A percentile compares a stretch with the other conserved stretches of the same genome.
Conservation (phyloP, 2,797 vertebrate species). For the Benthosema pterotum region DNA sequence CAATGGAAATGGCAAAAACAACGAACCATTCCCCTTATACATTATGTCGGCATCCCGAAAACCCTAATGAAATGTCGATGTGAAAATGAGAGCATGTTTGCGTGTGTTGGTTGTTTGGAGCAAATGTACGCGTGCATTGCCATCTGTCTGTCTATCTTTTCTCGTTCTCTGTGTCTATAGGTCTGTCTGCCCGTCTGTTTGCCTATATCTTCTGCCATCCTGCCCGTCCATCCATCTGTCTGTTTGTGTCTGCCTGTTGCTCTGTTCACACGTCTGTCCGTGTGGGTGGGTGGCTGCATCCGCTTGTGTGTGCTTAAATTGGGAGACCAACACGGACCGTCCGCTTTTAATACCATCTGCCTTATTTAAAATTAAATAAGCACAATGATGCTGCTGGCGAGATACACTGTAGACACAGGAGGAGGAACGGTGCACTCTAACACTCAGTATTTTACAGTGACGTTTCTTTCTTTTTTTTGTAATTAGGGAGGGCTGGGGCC, state of each 20-base stretch:
- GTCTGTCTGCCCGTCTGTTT: conserved; percentile 2
- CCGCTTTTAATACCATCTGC: conserved; percentile 77
- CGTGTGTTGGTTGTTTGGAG: conserved; percentile 1
- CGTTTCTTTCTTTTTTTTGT: no score
- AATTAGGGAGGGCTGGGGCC: conserved; percentile 17
- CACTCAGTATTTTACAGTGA: no score
- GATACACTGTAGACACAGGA: conserved; percentile 37
- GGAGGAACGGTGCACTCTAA: neutral
- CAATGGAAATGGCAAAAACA: conserved; percentile 56
- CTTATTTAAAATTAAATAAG: conserved; percentile 79
- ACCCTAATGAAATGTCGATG: conserved; percentile 20
- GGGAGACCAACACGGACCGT: conserved; percentile 67
- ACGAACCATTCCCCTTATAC: conserved; percentile 37
- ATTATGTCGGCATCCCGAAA: conserved; percentile 42
- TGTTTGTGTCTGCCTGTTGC: no score
- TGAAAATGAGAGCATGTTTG: neutral
- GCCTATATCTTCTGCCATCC: no score
- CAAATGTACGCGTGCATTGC: neutral
- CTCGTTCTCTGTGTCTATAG: neutral
- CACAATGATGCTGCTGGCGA: conserved; percentile 54
- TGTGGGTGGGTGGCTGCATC: conserved; percentile 20
- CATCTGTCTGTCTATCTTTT: neutral
- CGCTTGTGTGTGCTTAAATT: conserved; percentile 57
- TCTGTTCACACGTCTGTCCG: neutral
- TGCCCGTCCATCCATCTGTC: neutral